Base-by-base conservation (phyloP, 1,140 invertebrate genomes). In the Eciton burchellii region DNA sequence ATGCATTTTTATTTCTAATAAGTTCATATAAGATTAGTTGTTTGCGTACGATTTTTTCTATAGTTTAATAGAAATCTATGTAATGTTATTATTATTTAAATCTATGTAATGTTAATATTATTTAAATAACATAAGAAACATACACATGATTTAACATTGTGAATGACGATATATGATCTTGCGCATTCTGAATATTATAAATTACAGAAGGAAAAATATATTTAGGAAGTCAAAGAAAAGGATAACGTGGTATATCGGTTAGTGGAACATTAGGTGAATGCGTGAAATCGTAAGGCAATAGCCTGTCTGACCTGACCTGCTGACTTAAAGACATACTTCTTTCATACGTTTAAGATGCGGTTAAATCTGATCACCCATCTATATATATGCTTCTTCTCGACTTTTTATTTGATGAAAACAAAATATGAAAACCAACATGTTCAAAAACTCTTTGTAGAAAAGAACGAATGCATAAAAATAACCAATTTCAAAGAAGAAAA, bases 251-350 rank as follows among this genome's bases (percentile, higher is more conserved):
- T 72, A 92, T 91, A 84, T 89, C 87, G 91, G 93, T 93, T 88
- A 94, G 92, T 93, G 88, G 92, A 74, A 91, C 92, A 89, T 88
- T 77, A 84, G 83, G 83, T 88, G 86, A 86, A 87, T 89, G 84
- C 86, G 92, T 92, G 91, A 93, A 94, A 93, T 92, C 89, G 89
- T 72, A 89, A 90, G 92, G 89, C 93, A 93, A 93, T 89, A 92
- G 93, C 91, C 92, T 84, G 79, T 86, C 59, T 66, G 65, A 88
- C 35, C 35, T 89, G 83, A 86, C 79, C 85, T 68, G 79, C 77
- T 81, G 84, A 83, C 60, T 89, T 79, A 68, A 60, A 77, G 79
- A 81, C 35, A 84, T 54, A 29, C 45, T 49, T 70, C 54, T 41
- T 29, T 49, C n/a, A 21, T 47, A 26, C 19, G 74, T 62, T 35